Evolutionary conservation across 2,888 invertebrate species (phyloP).

Genomic region (Ophion ellenae): DNA sequence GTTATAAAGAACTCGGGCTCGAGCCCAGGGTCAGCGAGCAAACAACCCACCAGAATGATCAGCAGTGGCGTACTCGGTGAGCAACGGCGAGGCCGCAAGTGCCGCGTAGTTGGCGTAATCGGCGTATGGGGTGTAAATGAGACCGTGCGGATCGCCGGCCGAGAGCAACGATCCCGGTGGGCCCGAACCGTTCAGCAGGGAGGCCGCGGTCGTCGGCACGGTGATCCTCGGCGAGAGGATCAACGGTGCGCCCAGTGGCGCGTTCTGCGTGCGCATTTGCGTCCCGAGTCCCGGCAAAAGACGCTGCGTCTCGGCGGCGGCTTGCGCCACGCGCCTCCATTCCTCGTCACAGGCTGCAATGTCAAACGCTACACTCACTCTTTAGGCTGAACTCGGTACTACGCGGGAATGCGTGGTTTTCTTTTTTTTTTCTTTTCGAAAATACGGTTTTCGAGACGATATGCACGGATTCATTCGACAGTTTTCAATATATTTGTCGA

Average conservation of each 20-base stretch:
- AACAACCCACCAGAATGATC: constrained; percentile 98
- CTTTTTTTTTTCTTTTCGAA: background rate
- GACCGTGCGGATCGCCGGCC: constrained; percentile 90
- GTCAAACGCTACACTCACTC: constrained; percentile 84
- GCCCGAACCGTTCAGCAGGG: constrained; percentile 86
- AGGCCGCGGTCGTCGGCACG: constrained; percentile 91
- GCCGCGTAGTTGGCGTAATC: constrained; percentile 97
- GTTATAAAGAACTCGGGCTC: constrained; percentile 75
- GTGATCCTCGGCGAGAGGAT: constrained; percentile 96
- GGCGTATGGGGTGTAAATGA: constrained; percentile 95
- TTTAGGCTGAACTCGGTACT: constrained; percentile 64
- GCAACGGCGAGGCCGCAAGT: constrained; percentile 90
- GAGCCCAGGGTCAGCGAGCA: constrained; percentile 90
- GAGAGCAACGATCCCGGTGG: constrained; percentile 88
- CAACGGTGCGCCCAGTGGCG: constrained; percentile 95
- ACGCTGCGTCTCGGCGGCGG: constrained; percentile 92
- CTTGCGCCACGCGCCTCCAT: constrained; percentile 93
- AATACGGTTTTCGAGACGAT: background rate
- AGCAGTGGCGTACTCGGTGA: constrained; percentile 93
- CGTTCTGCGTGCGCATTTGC: constrained; percentile 87
- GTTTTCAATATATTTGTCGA: background rate
- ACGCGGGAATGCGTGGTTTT: background rate
- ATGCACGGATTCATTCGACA: too few species aligned
- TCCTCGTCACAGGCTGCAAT: constrained; percentile 92
- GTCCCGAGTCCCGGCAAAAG: constrained; percentile 89